Evolutionary conservation across 2,113 vertebrate genomes (phyloP), one percentile per base, ranked within the genome.

Genomic region (Maccullochella peelii): DNA sequence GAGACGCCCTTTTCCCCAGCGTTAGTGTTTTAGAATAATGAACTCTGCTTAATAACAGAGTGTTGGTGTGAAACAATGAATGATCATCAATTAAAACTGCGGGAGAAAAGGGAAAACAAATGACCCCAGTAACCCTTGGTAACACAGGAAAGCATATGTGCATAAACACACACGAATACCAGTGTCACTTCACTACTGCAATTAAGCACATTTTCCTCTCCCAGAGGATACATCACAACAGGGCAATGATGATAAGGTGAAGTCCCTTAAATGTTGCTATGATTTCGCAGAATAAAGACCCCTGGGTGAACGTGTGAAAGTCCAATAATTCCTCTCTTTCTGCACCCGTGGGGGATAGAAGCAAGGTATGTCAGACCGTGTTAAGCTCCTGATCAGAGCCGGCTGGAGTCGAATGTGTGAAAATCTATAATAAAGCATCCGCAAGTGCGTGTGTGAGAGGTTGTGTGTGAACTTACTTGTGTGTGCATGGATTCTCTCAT

Each of bases 21-120:
- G 76, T 73, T 79, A 82, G 81, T 86, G 80, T 91, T 93, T 91
- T 83, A 89, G 86, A 88, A 77, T 92, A 91, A 93, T 90, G 86
- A 94, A 88, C 72, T 80, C 79, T 82, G 86, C 89, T 91, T 93
- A 94, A 93, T 91, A 93, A 90, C 77, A 69, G 87, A 82, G 79
- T 85, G 73, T 82, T 72, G 76, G 80, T 58, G 33, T 73, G 63
- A 91, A 93, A 92, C 89, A 91, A 91, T 90, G 90, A 92, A 89
- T 91, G 86, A 92, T 93, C 92, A 89, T 94, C 91, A 90, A 92
- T 94, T 94, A 94, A 92, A 92, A 73, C 67, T 2, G 66, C 2
- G 27, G 67, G 80, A 47, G 61, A 57, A 88, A 71, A 59, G 63
- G 74, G 57, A 85, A 91, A 92, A 93, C 82, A 89, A 87, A 94